A percentile compares a stretch with the other conserved stretches of the same genome.
Conservation (phyloP, 2,113 vertebrate species). For the Panthera leo region DNA sequence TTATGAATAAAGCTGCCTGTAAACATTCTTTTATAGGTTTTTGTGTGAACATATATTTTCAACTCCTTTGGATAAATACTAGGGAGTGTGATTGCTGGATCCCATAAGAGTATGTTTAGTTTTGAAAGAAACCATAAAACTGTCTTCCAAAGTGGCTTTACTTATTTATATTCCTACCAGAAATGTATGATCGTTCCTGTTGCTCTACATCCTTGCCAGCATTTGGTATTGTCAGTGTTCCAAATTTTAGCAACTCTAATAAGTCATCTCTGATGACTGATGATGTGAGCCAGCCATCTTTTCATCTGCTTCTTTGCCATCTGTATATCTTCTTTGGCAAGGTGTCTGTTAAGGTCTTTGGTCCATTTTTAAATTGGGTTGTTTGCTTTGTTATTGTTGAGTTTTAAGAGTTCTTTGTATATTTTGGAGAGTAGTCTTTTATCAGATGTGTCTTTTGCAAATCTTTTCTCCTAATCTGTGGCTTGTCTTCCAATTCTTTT, state of each 20-base stretch:
- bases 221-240: neutral
- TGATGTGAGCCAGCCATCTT: neutral
- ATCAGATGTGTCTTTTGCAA: neutral
- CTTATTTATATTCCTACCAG: neutral
- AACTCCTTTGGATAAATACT: neutral
- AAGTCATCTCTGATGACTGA: neutral
- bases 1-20: neutral
- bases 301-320: neutral
- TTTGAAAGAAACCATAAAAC: neutral
- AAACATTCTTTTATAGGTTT: neutral
- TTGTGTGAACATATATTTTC: neutral
- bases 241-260: neutral
- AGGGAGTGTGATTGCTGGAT: neutral
- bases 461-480: neutral
- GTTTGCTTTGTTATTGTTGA: neutral
- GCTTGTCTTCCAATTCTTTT: neutral
- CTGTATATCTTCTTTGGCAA: neutral
- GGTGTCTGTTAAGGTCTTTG: neutral
- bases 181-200: neutral
- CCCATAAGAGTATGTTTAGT: neutral
- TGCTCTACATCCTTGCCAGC: neutral
- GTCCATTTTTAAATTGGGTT: neutral
- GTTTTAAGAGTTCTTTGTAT: conserved; percentile 1
- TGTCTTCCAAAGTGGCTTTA: neutral
- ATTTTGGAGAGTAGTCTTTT: neutral